phyloP scores from a whole-genome alignment of 2,888 invertebrate genomes.

The Acleris sparsana region DNA sequence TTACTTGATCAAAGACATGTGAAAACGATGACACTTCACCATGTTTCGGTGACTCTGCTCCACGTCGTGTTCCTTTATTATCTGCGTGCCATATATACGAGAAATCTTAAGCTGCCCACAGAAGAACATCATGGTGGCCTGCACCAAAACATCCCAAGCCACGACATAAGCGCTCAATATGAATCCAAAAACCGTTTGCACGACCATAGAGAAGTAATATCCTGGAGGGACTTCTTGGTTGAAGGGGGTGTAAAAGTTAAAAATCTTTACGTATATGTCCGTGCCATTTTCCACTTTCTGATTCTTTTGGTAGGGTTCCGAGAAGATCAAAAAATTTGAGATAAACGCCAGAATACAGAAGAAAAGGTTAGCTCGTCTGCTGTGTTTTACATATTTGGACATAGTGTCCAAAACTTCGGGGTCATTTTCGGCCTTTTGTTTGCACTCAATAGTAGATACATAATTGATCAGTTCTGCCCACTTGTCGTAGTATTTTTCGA shows the following conservation, averaged over 20 bases:
- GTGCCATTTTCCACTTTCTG: conserved; percentile 53
- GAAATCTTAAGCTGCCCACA: conserved; percentile 63
- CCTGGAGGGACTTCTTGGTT: conserved; percentile 54
- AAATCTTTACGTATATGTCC: conserved; percentile 54
- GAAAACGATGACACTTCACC: conserved; percentile 55
- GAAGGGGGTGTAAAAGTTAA: conserved; percentile 56
- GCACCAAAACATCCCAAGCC: conserved; percentile 62
- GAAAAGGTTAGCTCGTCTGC: conserved; percentile 58
- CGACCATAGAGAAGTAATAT: conserved; percentile 58
- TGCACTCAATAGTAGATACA: conserved; percentile 54
- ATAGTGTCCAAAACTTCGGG: conserved; percentile 45
- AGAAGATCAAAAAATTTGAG: conserved; percentile 58
- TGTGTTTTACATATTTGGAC: conserved; percentile 50
- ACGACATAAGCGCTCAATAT: conserved; percentile 59
- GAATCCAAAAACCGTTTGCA: conserved; percentile 59
- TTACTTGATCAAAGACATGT: conserved; percentile 53
- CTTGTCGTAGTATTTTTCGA: conserved; percentile 52
- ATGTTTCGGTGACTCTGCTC: conserved; percentile 54
- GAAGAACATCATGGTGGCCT: conserved; percentile 66
- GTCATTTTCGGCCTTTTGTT: conserved; percentile 47
- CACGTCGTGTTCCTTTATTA: conserved; percentile 42
- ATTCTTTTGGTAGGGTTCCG: conserved; percentile 61
- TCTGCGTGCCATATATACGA: conserved; percentile 48
- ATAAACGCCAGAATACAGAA: conserved; percentile 58
- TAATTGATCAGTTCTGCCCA: conserved; percentile 59